These are phyloP conservation scores for Microctonus hyperodae DNA, from an alignment of 2,888 invertebrate species.

Conservation along the genomic window DNA sequence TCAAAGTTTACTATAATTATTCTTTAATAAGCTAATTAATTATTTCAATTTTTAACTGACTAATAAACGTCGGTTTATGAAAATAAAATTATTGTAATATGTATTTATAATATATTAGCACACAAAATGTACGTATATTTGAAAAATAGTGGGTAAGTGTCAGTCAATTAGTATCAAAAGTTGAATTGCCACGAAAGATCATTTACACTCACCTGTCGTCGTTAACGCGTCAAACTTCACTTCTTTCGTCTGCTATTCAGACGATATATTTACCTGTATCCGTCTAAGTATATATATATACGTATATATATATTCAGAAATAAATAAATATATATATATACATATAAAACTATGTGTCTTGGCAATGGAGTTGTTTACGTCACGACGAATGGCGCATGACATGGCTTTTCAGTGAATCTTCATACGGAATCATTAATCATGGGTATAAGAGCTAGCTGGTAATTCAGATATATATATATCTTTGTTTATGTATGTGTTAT, in stretches of 20 bases:
- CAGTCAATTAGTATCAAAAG: constrained; percentile 24
- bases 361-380: constrained; percentile 46
- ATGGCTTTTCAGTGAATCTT: constrained; percentile 43
- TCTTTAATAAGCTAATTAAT: background rate
- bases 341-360: constrained; percentile 9
- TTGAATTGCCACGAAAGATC: constrained; percentile 21
- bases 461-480: constrained; percentile 20
- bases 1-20: background rate
- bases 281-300: constrained; percentile 21
- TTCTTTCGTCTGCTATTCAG: constrained; percentile 26
- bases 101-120: too few species aligned
- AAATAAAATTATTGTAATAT: background rate
- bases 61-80: background rate
- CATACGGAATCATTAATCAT: constrained; percentile 44
- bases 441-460: constrained; percentile 25
- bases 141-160: constrained; percentile 6
- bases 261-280: constrained; percentile 21
- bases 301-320: constrained; percentile 1
- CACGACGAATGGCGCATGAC: constrained; percentile 44
- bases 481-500: background rate
- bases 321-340: constrained; percentile 19
- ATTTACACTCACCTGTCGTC: constrained; percentile 41
- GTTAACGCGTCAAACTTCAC: constrained; percentile 36
- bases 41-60: background rate
- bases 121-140: too few species aligned